Base-by-base conservation (phyloP, 1,140 invertebrate species). In the Eurosta solidaginis region DNA sequence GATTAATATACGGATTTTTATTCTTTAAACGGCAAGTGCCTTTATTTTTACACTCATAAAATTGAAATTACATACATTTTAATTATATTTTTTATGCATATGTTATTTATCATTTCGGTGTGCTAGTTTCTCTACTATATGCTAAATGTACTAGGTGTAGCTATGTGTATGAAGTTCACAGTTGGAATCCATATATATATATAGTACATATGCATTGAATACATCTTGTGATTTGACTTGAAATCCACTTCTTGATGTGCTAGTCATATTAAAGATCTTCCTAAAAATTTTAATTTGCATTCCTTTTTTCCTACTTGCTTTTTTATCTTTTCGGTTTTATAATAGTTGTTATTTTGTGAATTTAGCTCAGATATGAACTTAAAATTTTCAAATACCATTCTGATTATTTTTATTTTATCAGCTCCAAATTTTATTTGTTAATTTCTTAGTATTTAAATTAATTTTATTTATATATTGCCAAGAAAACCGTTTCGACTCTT, bases 41-140 rank as follows among this genome's bases (percentile, higher is more conserved):
- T 79, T 79, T 79, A 79, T 79, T 79, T 79, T 79, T 74, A 79
- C 78, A 79, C 75, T 79, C 74, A 79, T 59, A 68, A 79, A 54
- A 76, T 77, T 79, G 78, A 79, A 79, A 73, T 73, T 33, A 44
- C 36, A 74, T 78, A 75, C 73, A 50, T 49, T 59, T 75, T 68
- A 42, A 27, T 78, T 59, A 78, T 76, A 76, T 54, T 75, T 76
- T 63, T 40, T 45, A 54, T 54, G 45, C n/a, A n/a, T n/a, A 78
- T 73, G 29, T 73, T 47, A 47, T 78, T 77, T 68, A 54, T 33
- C 59, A 20, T 77, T 77, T 78, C 63, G 44, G 59, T 68, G 59
- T 68, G 59, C 17, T 68, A 40, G 59, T 78, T 47, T 78, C 45
- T 78, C 33, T 63, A 75, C 42, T 74, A 47, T 22, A 74, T 45